Conservation (phyloP, 1,140 invertebrate genomes). For the Microplitis demolitor region DNA sequence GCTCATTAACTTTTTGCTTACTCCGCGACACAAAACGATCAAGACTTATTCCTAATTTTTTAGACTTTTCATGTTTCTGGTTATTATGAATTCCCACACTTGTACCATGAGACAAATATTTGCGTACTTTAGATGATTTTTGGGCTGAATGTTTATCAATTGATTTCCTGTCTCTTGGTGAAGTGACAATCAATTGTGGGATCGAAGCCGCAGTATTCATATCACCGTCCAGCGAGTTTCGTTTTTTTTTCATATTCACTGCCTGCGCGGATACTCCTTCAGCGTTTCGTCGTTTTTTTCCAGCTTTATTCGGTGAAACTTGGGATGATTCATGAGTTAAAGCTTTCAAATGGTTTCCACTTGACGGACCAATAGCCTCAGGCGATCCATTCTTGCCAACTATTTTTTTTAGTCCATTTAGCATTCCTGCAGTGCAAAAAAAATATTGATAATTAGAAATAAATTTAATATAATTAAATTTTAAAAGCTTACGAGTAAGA, state of each 20-base stretch:
- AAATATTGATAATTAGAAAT: background rate
- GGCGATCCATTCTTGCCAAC: conserved; percentile 64
- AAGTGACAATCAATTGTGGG: conserved; percentile 30
- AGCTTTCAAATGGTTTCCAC: conserved; percentile 30
- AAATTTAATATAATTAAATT: conserved; percentile 3
- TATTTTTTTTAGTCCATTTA: conserved; percentile 78
- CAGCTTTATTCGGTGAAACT: conserved; percentile 62
- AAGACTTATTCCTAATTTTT: conserved; percentile 51
- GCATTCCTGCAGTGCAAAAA: conserved; percentile 67
- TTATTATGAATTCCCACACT: background rate
- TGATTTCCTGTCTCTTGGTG: conserved; percentile 43
- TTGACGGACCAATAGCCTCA: conserved; percentile 54
- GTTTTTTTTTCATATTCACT: conserved; percentile 61
- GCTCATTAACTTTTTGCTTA: conserved; percentile 46
- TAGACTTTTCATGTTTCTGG: conserved; percentile 52
- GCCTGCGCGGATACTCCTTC: conserved; percentile 50
- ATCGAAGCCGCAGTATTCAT: conserved; percentile 34
- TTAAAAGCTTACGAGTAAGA: conserved; percentile 70
- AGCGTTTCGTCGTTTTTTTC: conserved; percentile 68
- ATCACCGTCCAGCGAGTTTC: conserved; percentile 39
- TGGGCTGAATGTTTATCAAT: conserved; percentile 36
- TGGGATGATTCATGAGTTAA: conserved; percentile 31
- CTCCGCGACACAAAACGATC: conserved; percentile 50
- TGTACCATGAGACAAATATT: conserved; percentile 33
- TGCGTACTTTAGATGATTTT: conserved; percentile 36